phyloP scores from a whole-genome alignment of 2,888 invertebrate genomes.

The Oegoconia quadripuncta region DNA sequence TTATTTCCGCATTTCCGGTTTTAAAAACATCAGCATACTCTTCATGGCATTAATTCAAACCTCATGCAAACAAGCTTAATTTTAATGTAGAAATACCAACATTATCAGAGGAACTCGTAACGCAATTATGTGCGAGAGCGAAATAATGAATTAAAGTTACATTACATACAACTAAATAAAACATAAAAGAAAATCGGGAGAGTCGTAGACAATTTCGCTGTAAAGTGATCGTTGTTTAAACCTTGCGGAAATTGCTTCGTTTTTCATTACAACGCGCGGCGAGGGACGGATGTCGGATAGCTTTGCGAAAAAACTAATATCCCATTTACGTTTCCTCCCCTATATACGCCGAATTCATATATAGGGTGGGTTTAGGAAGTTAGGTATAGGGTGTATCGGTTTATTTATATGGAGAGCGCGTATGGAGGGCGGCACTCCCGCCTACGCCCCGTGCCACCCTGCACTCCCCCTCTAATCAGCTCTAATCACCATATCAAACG shows the following conservation, averaged over 20 bases:
- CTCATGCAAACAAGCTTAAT: no score
- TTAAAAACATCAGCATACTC: no score
- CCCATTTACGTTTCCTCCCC: constrained; percentile 64
- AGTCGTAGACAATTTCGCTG: not conserved
- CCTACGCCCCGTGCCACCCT: constrained; percentile 35
- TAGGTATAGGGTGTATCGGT: constrained; percentile 66
- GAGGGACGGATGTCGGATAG: constrained; percentile 51
- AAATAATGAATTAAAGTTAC: no score
- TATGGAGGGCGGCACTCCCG: constrained; percentile 46
- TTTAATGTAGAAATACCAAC: no score
- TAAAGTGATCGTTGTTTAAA: constrained; percentile 5
- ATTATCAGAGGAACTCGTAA: no score
- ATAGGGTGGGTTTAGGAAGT: constrained; percentile 42
- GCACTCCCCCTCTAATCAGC: constrained; percentile 72
- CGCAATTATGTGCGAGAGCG: no score
- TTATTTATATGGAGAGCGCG: constrained; percentile 75
- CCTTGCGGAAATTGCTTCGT: constrained; percentile 60
- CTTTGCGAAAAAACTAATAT: constrained; percentile 70
- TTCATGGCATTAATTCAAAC: no score
- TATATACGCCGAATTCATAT: constrained; percentile 16
- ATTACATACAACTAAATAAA: not conserved
- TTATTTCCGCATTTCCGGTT: no score
- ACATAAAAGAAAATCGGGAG: not conserved
- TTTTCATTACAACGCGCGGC: constrained; percentile 65
- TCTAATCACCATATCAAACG: constrained; percentile 80